A percentile compares a stretch with the other conserved stretches of the same genome.
phyloP scores from a whole-genome alignment of 2,888 invertebrate genomes.

The Drosophila setosimentum region DNA sequence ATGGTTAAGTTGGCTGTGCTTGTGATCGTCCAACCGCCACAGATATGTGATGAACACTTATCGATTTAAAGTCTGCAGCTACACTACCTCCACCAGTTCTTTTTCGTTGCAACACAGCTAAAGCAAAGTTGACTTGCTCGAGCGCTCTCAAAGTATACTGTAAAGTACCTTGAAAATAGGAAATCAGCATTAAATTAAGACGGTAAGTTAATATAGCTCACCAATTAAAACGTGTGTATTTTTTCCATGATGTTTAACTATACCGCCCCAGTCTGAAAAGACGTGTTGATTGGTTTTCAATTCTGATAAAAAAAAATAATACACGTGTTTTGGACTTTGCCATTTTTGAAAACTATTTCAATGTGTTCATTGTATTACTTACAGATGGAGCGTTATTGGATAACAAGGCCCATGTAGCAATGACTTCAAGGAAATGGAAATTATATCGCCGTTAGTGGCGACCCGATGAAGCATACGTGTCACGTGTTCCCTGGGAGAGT shows the following conservation, averaged over 20 bases:
- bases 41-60: not conserved
- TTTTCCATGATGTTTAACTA: slow-evolving; percentile 44
- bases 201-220: slow-evolving; percentile 6
- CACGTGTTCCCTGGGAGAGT: slow-evolving; percentile 39
- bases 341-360: not conserved
- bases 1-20: not conserved
- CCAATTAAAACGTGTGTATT: not conserved
- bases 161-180: not conserved
- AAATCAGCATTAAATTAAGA: slow-evolving; percentile 1
- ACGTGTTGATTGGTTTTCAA: slow-evolving; percentile 59
- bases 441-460: not conserved
- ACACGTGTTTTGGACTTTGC: slow-evolving; percentile 2
- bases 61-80: not conserved
- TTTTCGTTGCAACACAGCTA: slow-evolving; percentile 21
- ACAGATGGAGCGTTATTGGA: slow-evolving; percentile 13
- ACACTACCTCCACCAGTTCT: slow-evolving; percentile 11
- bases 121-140: not conserved
- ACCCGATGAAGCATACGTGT: not conserved
- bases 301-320: slow-evolving; percentile 32
- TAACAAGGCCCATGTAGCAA: not conserved
- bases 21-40: slow-evolving; percentile 12
- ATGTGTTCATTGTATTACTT: not conserved
- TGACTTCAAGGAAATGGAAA: slow-evolving; percentile 6
- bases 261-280: slow-evolving; percentile 68
- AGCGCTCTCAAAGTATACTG: not conserved